Conservation (phyloP, 2,888 invertebrate genomes). For the Melinopterus prodromus region DNA sequence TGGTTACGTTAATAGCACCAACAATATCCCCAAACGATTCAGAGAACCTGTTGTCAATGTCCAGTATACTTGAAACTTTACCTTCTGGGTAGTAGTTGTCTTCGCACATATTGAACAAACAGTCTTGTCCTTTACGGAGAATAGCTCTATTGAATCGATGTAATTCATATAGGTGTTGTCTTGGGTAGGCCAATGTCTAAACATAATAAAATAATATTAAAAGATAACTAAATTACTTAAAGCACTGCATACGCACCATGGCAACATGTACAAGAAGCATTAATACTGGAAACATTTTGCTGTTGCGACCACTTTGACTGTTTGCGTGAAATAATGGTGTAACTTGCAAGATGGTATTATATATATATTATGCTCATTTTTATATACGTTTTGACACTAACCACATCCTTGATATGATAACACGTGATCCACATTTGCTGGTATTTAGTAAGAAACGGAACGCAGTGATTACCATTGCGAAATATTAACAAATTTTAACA, state of each 20-base stretch:
- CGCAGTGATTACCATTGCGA: too few species aligned
- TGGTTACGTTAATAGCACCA: slow-evolving; percentile 24
- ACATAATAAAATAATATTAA: background rate
- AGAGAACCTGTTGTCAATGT: slow-evolving; percentile 25
- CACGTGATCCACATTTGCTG: too few species aligned
- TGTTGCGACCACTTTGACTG: background rate
- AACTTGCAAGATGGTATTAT: background rate
- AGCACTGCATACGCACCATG: background rate
- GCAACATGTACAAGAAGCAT: background rate
- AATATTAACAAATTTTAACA: too few species aligned
- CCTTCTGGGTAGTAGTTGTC: slow-evolving; percentile 33
- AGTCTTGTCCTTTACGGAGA: background rate
- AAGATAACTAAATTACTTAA: background rate
- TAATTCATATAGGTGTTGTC: background rate
- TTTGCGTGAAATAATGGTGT: background rate
- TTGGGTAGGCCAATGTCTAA: background rate
- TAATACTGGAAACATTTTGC: background rate
- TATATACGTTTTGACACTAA: too few species aligned
- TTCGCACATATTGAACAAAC: slow-evolving; percentile 36
- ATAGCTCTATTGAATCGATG: background rate
- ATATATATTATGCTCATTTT: background rate
- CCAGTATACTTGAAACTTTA: slow-evolving; percentile 27
- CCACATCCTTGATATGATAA: too few species aligned
- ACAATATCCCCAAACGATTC: slow-evolving; percentile 39
- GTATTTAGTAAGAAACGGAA: too few species aligned